These are phyloP conservation scores for Busseola fusca DNA, from an alignment of 2,888 invertebrate species.

Conservation along the genomic window DNA sequence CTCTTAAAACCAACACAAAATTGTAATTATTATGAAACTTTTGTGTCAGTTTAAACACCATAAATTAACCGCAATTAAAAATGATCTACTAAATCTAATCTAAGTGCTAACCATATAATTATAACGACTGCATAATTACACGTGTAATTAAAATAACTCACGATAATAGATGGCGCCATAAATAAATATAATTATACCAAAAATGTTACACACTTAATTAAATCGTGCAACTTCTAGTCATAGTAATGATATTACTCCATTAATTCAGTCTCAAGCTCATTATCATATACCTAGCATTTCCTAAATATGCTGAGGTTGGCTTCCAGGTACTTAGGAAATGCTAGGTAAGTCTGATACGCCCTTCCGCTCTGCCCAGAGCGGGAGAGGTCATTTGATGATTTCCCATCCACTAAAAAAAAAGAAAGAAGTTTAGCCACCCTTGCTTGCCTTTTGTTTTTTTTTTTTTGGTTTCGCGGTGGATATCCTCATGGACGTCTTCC, in stretches of 20 bases:
- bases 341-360: too few relatives aligned
- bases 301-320: not conserved
- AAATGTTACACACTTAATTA: conserved; percentile 33
- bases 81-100: conserved; percentile 9
- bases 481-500: too few relatives aligned
- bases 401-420: too few relatives aligned
- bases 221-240: conserved; percentile 24
- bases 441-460: too few relatives aligned
- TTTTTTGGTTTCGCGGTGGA: too few relatives aligned
- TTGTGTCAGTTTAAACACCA: not conserved
- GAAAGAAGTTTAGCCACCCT: too few relatives aligned
- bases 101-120: conserved; percentile 22
- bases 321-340: not conserved
- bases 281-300: not conserved
- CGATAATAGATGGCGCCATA: conserved; percentile 29
- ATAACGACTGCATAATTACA: conserved; percentile 40
- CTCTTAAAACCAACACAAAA: conserved; percentile 1
- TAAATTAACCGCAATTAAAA: conserved; percentile 27
- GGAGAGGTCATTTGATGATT: too few relatives aligned
- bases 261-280: not conserved
- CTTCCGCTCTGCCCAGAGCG: too few relatives aligned
- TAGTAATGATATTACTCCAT: not conserved
- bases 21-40: conserved; percentile 1
- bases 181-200: conserved; percentile 46
- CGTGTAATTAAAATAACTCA: conserved; percentile 40